These are phyloP conservation scores for Sarcophaga variegata DNA, from an alignment of 2,888 invertebrate species.

Conservation along the genomic window DNA sequence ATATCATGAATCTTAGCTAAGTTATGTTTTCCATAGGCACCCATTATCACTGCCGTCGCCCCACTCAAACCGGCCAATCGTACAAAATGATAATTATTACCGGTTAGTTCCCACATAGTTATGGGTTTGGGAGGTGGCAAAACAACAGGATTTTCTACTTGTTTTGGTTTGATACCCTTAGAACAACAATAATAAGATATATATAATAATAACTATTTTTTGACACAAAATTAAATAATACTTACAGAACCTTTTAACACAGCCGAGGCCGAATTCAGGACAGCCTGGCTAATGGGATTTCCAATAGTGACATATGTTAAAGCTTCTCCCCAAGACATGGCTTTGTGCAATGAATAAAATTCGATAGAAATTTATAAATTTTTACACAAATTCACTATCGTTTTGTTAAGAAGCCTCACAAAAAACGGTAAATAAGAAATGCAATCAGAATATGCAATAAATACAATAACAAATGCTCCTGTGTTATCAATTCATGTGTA, in stretches of 20 bases:
- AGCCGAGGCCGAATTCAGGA: conserved; percentile 74
- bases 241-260: conserved; percentile 76
- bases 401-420: background rate
- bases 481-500: conserved; percentile 9
- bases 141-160: conserved; percentile 47
- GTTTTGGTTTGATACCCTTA: conserved; percentile 73
- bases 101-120: conserved; percentile 74
- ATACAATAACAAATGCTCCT: background rate
- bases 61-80: conserved; percentile 90
- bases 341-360: background rate
- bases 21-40: conserved; percentile 93
- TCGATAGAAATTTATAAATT: background rate
- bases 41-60: conserved; percentile 92
- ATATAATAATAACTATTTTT: conserved; percentile 2
- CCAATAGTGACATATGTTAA: conserved; percentile 78
- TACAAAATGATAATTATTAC: conserved; percentile 84
- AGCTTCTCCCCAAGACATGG: conserved; percentile 76
- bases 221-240: conserved; percentile 24
- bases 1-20: conserved; percentile 84
- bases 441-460: background rate
- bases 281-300: conserved; percentile 78
- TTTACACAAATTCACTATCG: background rate
- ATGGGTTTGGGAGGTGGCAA: conserved; percentile 50
- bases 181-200: conserved; percentile 13
- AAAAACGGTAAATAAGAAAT: conserved; percentile 13